Base-by-base conservation (phyloP, 2,888 invertebrate species). In the Dryadula phaetusa region DNA sequence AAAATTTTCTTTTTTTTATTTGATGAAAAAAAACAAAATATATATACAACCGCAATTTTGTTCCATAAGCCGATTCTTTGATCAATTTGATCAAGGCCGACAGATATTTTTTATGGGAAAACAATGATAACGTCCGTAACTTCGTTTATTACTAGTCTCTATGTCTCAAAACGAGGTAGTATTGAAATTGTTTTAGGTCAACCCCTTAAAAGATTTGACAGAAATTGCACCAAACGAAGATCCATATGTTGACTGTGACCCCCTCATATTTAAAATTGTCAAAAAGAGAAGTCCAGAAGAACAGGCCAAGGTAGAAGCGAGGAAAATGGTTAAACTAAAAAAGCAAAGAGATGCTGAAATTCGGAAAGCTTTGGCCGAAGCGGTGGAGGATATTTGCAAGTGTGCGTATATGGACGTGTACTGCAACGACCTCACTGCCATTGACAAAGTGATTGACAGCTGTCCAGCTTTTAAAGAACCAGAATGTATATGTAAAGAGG, bases 161-260 rank as follows among this genome's bases (percentile, higher is more conserved):
- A n/a, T n/a, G n/a, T n/a, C n/a, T n/a, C n/a, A n/a, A n/a, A n/a
- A n/a, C n/a, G n/a, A n/a, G n/a, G n/a, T n/a, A n/a, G n/a, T n/a
- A n/a, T n/a, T n/a, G n/a, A n/a, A n/a, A n/a, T n/a, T 47, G 12
- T 60, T 65, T 7, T 44, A 92, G 76, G 94, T 96, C 78, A 94
- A 95, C 64, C 95, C 95, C 0, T 79, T 95, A 2, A 95, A 95
- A 82, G 94, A 95, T 75, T 86, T 95, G 0, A 88, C 90, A 0
- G 90, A 92, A 22, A 84, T 95, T 47, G 85, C 84, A 16, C 88
- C 92, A 0, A 94, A 94, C 70, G 95, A 95, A 75, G 94, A 95
- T 79, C 95, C 95, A 0, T 95, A 95, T 76, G 94, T 94, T 46
- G 94, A 95, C 64, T 95, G 95, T 78, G 94, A 95, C 69, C 95